Conservation (phyloP, 2,888 invertebrate genomes). For the Cerastis leucographa region DNA sequence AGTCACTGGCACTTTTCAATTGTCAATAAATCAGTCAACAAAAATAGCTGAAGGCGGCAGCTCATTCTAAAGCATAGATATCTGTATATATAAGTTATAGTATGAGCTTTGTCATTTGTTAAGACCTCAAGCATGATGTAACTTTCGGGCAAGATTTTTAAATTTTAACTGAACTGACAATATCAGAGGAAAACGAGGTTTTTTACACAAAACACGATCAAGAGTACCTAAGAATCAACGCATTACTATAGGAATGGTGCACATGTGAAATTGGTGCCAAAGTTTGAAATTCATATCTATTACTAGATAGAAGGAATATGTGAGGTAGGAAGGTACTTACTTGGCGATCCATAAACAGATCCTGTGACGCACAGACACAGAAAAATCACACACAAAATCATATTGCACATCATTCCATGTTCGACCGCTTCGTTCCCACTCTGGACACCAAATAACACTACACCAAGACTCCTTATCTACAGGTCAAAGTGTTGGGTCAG, state of each 20-base stretch:
- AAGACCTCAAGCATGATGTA: conserved; percentile 9
- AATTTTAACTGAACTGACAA: not conserved
- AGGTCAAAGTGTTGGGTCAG: conserved; percentile 82
- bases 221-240: not conserved
- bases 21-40: not conserved
- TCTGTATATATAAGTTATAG: not conserved
- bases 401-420: conserved; percentile 81
- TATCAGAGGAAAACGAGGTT: not conserved
- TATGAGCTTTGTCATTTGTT: not conserved
- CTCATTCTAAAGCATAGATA: not conserved
- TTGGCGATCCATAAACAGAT: conserved; percentile 80
- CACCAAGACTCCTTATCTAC: conserved; percentile 72
- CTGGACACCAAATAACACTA: conserved; percentile 80
- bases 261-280: not conserved
- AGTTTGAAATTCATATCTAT: no score
- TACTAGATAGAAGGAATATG: no score
- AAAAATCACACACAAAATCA: conserved; percentile 84
- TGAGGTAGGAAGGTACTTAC: conserved; percentile 78
- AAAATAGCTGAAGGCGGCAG: not conserved
- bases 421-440: conserved; percentile 75
- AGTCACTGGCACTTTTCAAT: not conserved
- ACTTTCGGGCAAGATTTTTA: not conserved
- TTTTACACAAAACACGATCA: no score
- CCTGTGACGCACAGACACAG: conserved; percentile 82
- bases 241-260: not conserved